Percentiles rank a stretch among this genome's conserved stretches.
phyloP scores from a whole-genome alignment of 92 coral and sea anemone species.

The Porites lobata region DNA sequence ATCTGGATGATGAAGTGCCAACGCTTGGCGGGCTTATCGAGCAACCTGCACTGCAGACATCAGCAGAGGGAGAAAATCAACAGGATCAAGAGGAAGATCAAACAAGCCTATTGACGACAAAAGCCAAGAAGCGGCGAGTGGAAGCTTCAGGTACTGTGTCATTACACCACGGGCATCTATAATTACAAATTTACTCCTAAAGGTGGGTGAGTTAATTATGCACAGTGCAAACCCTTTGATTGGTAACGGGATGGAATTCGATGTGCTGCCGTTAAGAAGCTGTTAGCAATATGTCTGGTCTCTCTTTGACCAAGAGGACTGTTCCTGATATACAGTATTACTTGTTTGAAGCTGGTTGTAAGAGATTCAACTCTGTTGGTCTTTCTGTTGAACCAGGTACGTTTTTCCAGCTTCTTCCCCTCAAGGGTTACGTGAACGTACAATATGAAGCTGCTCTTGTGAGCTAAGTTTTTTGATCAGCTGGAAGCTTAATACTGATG shows the following conservation, averaged over 20 bases:
- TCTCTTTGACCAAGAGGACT: neutral
- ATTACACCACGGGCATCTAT: neutral
- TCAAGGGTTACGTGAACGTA: too few relatives aligned
- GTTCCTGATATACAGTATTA: neutral
- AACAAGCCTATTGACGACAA: neutral
- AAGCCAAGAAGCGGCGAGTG: conserved; percentile 31
- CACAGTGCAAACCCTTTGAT: neutral
- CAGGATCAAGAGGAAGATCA: neutral
- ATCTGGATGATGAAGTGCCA: conserved; percentile 79
- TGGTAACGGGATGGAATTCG: neutral
- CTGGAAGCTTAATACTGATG: too few relatives aligned
- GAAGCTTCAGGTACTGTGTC: conserved; percentile 38
- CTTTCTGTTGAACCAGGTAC: conserved; percentile 8
- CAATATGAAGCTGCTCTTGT: too few relatives aligned
- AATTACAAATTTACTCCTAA: conserved; percentile 1
- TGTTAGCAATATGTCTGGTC: neutral
- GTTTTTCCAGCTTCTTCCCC: neutral
- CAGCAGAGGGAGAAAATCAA: neutral
- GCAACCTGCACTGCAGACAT: conserved; percentile 33
- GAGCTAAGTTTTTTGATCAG: too few relatives aligned
- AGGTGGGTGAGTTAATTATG: neutral
- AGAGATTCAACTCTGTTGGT: neutral
- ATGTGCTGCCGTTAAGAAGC: neutral
- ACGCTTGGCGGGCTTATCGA: conserved; percentile 44
- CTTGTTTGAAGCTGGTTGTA: neutral